These are phyloP conservation scores for Pedetes capensis DNA, from an alignment of 2,113 vertebrate species.

Conservation along the genomic window DNA sequence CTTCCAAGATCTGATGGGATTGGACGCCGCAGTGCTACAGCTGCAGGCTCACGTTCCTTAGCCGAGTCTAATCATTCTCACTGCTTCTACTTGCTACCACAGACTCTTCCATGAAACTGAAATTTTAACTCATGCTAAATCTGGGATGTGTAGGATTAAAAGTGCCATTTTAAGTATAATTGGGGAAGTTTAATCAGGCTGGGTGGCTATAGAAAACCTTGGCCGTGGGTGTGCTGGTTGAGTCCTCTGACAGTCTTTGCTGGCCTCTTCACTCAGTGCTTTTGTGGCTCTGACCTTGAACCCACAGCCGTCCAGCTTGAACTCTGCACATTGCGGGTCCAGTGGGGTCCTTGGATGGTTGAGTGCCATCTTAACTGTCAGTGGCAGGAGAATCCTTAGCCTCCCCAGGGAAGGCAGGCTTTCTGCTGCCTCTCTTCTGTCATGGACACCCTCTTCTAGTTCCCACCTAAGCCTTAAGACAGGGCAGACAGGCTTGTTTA, in stretches of 20 bases:
- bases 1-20: too few species aligned
- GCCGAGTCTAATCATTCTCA: not conserved
- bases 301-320: not conserved
- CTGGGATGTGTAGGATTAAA: not conserved
- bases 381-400: not conserved
- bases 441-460: not conserved
- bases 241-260: not conserved
- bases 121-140: not conserved
- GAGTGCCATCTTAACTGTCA: not conserved
- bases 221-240: not conserved
- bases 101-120: not conserved
- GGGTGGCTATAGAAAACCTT: too few species aligned
- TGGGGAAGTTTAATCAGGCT: not conserved
- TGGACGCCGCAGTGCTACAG: too few species aligned
- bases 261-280: not conserved
- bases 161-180: not conserved
- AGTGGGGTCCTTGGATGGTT: not conserved
- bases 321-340: not conserved
- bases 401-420: not conserved
- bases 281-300: not conserved
- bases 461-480: not conserved
- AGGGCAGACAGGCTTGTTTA: not conserved
- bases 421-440: not conserved
- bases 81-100: not conserved
- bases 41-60: not conserved